Conservation (phyloP, 2,113 vertebrate genomes). For the Bombycilla garrulus region DNA sequence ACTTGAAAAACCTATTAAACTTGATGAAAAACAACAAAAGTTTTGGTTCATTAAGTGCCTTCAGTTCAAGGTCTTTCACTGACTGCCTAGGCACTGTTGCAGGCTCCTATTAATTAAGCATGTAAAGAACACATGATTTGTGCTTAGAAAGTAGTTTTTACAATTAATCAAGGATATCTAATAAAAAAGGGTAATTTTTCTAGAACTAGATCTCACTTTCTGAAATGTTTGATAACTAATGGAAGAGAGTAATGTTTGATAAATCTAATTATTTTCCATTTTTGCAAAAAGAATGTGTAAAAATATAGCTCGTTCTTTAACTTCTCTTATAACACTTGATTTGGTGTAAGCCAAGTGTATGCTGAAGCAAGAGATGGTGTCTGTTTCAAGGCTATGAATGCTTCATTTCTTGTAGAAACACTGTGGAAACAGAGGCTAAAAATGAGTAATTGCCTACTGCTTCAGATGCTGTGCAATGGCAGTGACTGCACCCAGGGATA, state of each 20-base stretch:
- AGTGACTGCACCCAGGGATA: not conserved
- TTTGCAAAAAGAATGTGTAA: not conserved
- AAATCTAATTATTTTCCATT: not conserved
- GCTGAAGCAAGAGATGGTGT: not conserved
- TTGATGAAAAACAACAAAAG: not conserved
- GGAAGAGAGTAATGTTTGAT: not conserved
- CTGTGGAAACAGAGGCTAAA: not conserved
- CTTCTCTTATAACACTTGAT: not conserved
- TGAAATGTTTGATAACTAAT: not conserved
- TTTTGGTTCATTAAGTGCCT: not conserved
- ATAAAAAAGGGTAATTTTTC: not conserved
- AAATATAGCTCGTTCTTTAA: not conserved
- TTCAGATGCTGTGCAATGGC: not conserved
- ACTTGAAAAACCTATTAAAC: not conserved
- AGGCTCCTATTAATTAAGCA: not conserved
- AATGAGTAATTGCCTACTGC: not conserved
- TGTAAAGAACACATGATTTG: not conserved
- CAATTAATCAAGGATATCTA: not conserved
- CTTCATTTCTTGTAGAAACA: not conserved
- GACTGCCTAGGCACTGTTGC: not conserved
- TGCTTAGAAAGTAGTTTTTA: not conserved
- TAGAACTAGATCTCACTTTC: not conserved
- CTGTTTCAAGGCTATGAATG: not conserved
- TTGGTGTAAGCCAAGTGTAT: not conserved
- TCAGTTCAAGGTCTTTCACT: not conserved